Conservation (phyloP, 2,113 vertebrate species). For the Prochilodus magdalenae region DNA sequence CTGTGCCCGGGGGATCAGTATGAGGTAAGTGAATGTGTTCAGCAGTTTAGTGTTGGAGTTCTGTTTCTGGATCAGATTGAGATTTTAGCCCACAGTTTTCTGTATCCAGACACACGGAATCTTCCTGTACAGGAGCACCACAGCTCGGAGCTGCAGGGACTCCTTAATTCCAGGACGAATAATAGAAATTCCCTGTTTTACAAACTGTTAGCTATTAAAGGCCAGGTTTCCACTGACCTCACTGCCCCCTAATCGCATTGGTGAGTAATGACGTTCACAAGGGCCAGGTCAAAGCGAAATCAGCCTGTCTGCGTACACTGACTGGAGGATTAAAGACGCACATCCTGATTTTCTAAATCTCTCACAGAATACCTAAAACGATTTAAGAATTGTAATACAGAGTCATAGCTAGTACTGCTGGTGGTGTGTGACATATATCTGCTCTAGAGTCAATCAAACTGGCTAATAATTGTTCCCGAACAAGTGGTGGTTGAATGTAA, state of each 20-base stretch:
- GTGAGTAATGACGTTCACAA: slow-evolving; percentile 6
- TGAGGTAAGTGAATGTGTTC: slow-evolving; percentile 79
- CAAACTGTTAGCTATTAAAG: slow-evolving; percentile 1
- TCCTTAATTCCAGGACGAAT: slow-evolving; percentile 1
- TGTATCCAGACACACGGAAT: background rate
- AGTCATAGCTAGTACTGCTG: too few species aligned
- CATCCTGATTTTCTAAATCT: too few species aligned
- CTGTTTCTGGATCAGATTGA: slow-evolving; percentile 5
- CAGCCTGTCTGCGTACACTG: too few species aligned
- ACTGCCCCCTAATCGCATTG: background rate
- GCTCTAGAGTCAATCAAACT: too few species aligned
- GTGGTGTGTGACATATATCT: too few species aligned
- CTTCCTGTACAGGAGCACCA: background rate
- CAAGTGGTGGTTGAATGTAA: too few species aligned
- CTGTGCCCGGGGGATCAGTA: slow-evolving; percentile 97
- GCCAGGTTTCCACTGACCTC: slow-evolving; percentile 43
- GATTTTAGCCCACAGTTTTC: background rate
- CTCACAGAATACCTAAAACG: too few species aligned
- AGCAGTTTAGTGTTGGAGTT: background rate
- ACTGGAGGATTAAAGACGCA: too few species aligned
- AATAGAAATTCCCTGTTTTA: slow-evolving; percentile 27
- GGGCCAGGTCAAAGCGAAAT: too few species aligned
- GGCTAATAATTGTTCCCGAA: too few species aligned
- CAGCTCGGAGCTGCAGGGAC: background rate
- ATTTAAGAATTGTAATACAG: too few species aligned